phyloP scores from a whole-genome alignment of 2,113 vertebrate species.

The Xenus cinereus region DNA sequence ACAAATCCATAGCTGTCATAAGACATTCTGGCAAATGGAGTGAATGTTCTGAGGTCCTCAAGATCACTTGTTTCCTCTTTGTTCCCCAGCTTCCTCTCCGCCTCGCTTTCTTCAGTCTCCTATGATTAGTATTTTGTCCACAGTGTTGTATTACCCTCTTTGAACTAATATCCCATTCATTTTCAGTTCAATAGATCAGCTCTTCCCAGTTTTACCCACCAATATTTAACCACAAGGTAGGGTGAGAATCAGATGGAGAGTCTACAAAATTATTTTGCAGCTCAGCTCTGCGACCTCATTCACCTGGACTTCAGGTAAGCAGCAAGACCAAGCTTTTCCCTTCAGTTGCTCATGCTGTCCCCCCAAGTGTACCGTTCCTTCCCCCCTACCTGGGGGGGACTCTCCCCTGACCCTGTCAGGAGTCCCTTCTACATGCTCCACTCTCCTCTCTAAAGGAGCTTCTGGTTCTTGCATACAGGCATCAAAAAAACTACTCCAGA shows the following conservation, averaged over 20 bases:
- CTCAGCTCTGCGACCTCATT: not conserved
- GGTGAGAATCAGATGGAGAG: not conserved
- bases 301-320: not conserved
- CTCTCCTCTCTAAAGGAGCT: not conserved
- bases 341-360: not conserved
- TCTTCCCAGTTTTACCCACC: not conserved
- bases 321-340: not conserved
- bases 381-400: not conserved
- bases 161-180: not conserved
- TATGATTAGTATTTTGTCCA: not conserved
- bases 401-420: not conserved
- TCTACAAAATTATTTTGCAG: not conserved
- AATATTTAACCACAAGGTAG: not conserved
- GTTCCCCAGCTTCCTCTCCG: not conserved
- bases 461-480: not conserved
- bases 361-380: no score
- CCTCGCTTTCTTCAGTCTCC: not conserved
- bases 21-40: not conserved
- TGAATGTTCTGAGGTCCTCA: not conserved
- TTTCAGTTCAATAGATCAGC: not conserved
- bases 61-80: not conserved
- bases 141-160: not conserved
- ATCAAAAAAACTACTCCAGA: not conserved
- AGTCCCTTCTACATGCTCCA: not conserved
- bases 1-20: not conserved